Evolutionary conservation across 2,797 vertebrate genomes (phyloP).

Genomic region (Cynopterus sphinx): DNA sequence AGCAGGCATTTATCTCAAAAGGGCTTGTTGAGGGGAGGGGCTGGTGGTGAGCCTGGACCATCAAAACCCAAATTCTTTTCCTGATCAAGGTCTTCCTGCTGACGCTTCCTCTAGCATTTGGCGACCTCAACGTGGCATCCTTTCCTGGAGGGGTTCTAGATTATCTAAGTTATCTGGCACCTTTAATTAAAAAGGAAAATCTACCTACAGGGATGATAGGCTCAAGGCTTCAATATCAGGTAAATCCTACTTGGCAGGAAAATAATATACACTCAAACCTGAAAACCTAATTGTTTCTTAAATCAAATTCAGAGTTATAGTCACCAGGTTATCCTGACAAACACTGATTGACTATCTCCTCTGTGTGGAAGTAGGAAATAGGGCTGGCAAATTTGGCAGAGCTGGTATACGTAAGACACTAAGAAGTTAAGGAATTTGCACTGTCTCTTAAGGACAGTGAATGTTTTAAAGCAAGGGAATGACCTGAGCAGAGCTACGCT

Average conservation of each 20-base stretch:
- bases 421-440: neutral
- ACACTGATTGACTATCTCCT: neutral
- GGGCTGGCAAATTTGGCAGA: neutral
- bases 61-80: neutral
- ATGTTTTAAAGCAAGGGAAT: neutral
- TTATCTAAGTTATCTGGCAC: neutral
- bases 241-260: slow-evolving; percentile 7
- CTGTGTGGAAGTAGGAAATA: neutral
- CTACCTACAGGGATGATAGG: neutral
- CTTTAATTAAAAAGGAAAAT: slow-evolving; percentile 43
- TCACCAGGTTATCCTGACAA: neutral
- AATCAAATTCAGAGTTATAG: neutral
- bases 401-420: neutral
- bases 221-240: neutral
- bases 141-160: neutral
- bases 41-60: neutral
- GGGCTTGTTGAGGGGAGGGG: neutral
- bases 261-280: neutral
- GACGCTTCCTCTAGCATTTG: neutral
- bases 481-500: neutral
- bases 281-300: neutral
- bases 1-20: neutral
- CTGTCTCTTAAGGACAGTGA: neutral
- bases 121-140: neutral
- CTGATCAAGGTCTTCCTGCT: neutral